Evolutionary conservation across 2,797 vertebrate genomes (phyloP).

Genomic region (Spheniscus humboldti): DNA sequence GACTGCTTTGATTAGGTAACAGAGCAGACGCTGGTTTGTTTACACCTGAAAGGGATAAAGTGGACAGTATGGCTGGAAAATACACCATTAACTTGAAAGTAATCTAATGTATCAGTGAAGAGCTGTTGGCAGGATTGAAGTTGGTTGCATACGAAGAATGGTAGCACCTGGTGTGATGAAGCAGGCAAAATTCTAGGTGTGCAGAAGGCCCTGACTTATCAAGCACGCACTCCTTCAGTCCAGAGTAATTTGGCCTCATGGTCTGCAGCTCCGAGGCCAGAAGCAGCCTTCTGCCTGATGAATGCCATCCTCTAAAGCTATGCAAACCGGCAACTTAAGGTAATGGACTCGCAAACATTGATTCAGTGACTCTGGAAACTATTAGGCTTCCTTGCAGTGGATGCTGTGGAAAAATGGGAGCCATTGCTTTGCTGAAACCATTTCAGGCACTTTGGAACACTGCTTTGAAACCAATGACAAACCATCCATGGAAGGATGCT

Average conservation of each 20-base stretch:
- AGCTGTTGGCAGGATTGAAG: background rate
- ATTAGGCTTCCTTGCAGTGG: background rate
- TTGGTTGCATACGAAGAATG: background rate
- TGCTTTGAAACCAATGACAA: background rate
- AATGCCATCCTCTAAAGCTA: background rate
- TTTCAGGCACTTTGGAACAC: background rate
- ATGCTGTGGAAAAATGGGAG: background rate
- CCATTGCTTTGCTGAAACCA: background rate
- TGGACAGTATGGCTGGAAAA: background rate
- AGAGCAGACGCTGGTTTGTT: background rate
- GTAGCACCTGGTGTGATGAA: background rate
- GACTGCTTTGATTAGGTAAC: slow-evolving; percentile 24
- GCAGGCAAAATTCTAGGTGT: background rate
- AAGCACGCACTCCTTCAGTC: background rate
- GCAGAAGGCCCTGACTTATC: background rate
- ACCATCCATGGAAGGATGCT: background rate
- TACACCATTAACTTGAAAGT: background rate
- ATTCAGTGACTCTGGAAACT: background rate
- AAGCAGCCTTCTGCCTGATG: background rate
- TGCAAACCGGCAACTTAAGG: background rate
- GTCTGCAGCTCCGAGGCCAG: background rate
- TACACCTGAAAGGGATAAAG: background rate
- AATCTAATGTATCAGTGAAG: background rate
- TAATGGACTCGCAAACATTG: background rate
- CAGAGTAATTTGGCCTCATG: background rate